Conservation (phyloP, 1,140 invertebrate genomes). For the Drosophila littoralis region DNA sequence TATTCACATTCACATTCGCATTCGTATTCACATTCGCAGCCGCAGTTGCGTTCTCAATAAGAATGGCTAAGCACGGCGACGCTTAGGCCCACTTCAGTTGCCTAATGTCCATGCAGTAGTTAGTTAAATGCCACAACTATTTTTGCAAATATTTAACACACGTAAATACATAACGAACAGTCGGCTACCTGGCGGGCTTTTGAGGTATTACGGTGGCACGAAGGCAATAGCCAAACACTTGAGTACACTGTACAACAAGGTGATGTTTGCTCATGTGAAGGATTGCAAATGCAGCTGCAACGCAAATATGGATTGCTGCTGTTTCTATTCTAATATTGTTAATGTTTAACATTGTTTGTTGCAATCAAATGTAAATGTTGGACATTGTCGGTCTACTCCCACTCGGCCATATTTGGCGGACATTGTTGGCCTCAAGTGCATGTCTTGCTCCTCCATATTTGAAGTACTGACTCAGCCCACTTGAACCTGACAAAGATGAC, state of each 20-base stretch:
- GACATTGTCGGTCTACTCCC: too few species aligned
- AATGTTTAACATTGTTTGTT: not conserved
- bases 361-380: too few species aligned
- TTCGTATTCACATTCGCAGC: conserved; percentile 13
- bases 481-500: conserved; percentile 1
- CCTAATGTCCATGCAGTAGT: conserved; percentile 60
- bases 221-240: conserved; percentile 54
- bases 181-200: conserved; percentile 15
- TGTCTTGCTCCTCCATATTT: not conserved
- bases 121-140: conserved; percentile 60
- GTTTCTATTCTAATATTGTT: not conserved
- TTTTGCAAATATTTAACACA: conserved; percentile 63
- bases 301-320: conserved; percentile 6
- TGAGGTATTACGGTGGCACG: not conserved
- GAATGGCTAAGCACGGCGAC: conserved; percentile 19
- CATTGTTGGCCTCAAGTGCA: too few species aligned
- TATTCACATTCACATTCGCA: conserved; percentile 41
- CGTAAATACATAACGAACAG: conserved; percentile 49
- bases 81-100: conserved; percentile 14
- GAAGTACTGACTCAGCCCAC: conserved; percentile 9
- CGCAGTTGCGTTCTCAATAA: conserved; percentile 20
- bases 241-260: conserved; percentile 30
- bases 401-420: not conserved
- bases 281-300: conserved; percentile 12
- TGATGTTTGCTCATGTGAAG: conserved; percentile 20